phyloP scores from a whole-genome alignment of 2,113 vertebrate species.

The Cynocephalus volans region DNA sequence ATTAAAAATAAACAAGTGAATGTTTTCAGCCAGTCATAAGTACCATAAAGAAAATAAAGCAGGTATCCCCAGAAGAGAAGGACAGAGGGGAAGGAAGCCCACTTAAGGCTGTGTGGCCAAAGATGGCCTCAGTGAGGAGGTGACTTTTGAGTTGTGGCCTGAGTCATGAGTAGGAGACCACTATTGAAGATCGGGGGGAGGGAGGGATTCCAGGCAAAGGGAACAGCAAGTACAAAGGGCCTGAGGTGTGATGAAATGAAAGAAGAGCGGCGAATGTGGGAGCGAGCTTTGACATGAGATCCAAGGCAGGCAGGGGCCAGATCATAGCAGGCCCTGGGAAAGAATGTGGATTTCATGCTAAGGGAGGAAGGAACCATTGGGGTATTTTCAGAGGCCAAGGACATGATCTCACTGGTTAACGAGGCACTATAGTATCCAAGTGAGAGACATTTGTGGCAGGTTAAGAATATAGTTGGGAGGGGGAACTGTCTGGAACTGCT shows the following conservation, averaged over 20 bases:
- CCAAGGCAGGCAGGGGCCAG: neutral
- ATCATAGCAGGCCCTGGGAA: neutral
- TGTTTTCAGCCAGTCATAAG: neutral
- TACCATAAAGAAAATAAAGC: neutral
- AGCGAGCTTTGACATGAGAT: neutral
- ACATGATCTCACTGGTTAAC: no score
- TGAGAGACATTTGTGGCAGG: accelerated
- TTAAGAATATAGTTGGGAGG: neutral
- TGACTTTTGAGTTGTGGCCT: neutral
- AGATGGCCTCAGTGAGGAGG: neutral
- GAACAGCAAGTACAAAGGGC: neutral
- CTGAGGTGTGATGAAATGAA: neutral
- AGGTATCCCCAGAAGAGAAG: neutral
- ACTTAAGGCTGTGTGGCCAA: neutral
- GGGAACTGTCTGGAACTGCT: neutral
- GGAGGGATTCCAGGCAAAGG: neutral
- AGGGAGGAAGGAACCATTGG: neutral
- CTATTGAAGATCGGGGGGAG: neutral
- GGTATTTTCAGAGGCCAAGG: neutral
- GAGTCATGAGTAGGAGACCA: neutral
- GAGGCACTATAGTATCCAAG: neutral
- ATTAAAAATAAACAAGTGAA: neutral
- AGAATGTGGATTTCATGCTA: neutral
- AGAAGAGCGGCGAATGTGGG: neutral
- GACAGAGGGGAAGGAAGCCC: neutral